phyloP scores from a whole-genome alignment of 2,888 invertebrate genomes.

The Acanthoscelides obtectus region DNA sequence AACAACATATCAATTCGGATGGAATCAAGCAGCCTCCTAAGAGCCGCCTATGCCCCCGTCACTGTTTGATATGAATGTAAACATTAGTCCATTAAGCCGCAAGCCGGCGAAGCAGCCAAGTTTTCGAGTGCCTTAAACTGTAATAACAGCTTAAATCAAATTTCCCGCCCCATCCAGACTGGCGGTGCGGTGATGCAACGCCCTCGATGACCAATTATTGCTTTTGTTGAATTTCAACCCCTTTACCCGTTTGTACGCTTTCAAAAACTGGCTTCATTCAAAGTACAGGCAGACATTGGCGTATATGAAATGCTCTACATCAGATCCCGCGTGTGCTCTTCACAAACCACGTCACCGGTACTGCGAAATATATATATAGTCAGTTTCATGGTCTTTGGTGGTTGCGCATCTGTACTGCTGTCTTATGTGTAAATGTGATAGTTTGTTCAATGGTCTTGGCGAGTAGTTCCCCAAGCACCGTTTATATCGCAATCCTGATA shows the following conservation, averaged over 20 bases:
- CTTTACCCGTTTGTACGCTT: not conserved
- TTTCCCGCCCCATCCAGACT: not conserved
- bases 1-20: no score
- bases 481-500: no score
- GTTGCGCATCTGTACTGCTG: no score
- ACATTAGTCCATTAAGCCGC: conserved; percentile 37
- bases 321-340: no score
- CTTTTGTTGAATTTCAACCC: not conserved
- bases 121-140: conserved; percentile 19
- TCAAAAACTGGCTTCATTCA: not conserved
- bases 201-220: not conserved
- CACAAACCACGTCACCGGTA: no score
- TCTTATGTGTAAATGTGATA: no score
- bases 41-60: conserved; percentile 11
- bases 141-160: not conserved
- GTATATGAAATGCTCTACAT: no score
- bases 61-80: conserved; percentile 40
- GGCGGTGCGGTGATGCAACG: not conserved
- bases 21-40: not conserved
- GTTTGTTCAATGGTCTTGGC: no score
- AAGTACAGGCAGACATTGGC: no score
- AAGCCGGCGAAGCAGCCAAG: conserved; percentile 20
- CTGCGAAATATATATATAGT: no score
- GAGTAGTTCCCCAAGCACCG: no score
- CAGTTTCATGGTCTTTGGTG: no score